These are phyloP conservation scores for Electrophaes corylata DNA, from an alignment of 2,888 invertebrate species.

Conservation along the genomic window DNA sequence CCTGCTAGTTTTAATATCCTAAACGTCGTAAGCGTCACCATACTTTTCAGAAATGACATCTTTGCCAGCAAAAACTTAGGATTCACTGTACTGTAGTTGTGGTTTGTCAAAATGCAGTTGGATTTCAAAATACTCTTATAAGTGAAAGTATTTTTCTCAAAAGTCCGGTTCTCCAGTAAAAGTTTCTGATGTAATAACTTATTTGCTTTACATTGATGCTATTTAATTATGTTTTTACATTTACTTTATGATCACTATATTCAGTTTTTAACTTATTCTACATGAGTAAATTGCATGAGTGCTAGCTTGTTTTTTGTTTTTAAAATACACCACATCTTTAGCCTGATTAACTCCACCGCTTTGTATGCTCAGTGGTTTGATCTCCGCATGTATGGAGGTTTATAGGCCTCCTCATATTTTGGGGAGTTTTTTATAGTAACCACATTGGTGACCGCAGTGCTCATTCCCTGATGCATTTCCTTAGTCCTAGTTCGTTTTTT, in stretches of 20 bases:
- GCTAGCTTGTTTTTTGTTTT: no score
- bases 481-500: no score
- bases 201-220: conserved; percentile 52
- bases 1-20: conserved; percentile 40
- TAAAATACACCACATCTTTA: no score
- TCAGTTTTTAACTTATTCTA: neutral
- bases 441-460: no score
- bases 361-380: no score
- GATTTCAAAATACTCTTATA: conserved; percentile 43
- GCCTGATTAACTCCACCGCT: no score
- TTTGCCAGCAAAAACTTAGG: conserved; percentile 30
- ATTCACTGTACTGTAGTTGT: conserved; percentile 37
- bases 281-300: no score
- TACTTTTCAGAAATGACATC: conserved; percentile 29
- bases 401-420: no score
- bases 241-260: neutral
- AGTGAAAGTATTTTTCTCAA: conserved; percentile 78
- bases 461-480: no score
- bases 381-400: no score
- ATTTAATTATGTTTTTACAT: conserved; percentile 3
- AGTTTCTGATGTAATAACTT: conserved; percentile 76
- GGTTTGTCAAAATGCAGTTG: neutral
- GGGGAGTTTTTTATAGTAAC: no score
- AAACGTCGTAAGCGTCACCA: conserved; percentile 33
- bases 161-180: conserved; percentile 76